Evolutionary conservation across 2,797 vertebrate species (phyloP).

Genomic region (Vireo griseus): DNA sequence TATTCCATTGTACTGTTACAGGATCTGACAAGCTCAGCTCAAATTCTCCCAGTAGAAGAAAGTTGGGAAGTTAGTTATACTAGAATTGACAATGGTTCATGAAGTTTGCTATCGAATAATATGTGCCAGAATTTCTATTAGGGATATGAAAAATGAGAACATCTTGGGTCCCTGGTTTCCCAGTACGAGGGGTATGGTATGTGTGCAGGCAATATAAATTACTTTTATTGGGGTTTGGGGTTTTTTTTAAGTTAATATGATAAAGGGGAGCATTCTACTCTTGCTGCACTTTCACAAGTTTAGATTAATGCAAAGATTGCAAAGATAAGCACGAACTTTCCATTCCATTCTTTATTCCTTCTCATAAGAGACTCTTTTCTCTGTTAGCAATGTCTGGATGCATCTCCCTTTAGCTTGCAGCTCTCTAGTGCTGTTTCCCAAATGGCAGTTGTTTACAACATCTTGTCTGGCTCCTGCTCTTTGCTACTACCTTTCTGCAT

Average conservation of each 20-base stretch:
- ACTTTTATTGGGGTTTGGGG: not conserved
- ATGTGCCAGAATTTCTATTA: not conserved
- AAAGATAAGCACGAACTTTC: not conserved
- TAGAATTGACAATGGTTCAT: not conserved
- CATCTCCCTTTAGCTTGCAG: not conserved
- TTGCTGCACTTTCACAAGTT: not conserved
- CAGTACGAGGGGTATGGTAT: not conserved
- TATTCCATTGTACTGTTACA: not conserved
- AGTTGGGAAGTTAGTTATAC: not conserved
- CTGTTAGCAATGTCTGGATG: not conserved
- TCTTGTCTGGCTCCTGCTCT: not conserved
- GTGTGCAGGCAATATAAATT: not conserved
- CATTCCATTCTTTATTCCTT: not conserved
- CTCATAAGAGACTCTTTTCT: not conserved
- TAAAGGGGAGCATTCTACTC: not conserved
- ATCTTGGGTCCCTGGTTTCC: not conserved
- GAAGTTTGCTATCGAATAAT: not conserved
- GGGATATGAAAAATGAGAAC: not conserved
- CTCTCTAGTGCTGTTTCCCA: not conserved
- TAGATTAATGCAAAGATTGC: not conserved
- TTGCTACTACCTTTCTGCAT: not conserved
- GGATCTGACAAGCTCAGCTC: not conserved
- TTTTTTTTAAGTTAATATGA: not conserved
- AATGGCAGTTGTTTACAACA: not conserved
- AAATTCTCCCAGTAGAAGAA: not conserved